Percentiles rank a stretch among this genome's conserved stretches.
These are phyloP conservation scores for Luperina nickerlii DNA, from an alignment of 2,888 invertebrate genomes.

Conservation along the genomic window DNA sequence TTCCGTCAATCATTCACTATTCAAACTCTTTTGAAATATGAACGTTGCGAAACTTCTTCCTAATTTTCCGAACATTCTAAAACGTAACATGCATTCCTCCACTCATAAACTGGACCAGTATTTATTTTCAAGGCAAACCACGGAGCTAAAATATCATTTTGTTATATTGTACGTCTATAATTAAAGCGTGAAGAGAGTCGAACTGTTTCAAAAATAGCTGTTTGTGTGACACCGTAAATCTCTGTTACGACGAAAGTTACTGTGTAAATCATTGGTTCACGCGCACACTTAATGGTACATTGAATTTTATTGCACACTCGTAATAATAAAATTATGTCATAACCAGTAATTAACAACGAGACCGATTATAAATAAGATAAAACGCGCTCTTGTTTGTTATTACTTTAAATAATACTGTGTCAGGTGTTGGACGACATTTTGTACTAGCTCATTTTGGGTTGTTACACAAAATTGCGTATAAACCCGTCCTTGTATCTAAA, in stretches of 20 bases:
- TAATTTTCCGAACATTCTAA: conserved; percentile 47
- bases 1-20: conserved; percentile 56
- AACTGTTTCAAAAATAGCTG: conserved; percentile 85
- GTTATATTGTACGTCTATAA: conserved; percentile 87
- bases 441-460: conserved; percentile 26
- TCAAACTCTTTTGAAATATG: conserved; percentile 55
- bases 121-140: conserved; percentile 80
- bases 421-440: conserved; percentile 32
- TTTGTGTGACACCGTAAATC: conserved; percentile 87
- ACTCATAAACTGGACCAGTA: conserved; percentile 75
- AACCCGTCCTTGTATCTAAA: conserved; percentile 24
- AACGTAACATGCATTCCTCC: conserved; percentile 61
- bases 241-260: conserved; percentile 84
- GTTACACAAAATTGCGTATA: conserved; percentile 33
- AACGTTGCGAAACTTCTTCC: conserved; percentile 41
- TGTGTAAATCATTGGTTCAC: conserved; percentile 83
- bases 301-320: conserved; percentile 84
- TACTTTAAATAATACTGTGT: conserved; percentile 33
- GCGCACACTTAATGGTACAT: conserved; percentile 82
- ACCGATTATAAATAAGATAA: conserved; percentile 68
- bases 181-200: conserved; percentile 87
- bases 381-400: conserved; percentile 40
- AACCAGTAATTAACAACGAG: conserved; percentile 79
- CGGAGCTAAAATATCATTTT: conserved; percentile 82
- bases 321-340: conserved; percentile 83